Evolutionary conservation across 2,113 vertebrate genomes (phyloP).

Genomic region (Callaeas wilsoni): DNA sequence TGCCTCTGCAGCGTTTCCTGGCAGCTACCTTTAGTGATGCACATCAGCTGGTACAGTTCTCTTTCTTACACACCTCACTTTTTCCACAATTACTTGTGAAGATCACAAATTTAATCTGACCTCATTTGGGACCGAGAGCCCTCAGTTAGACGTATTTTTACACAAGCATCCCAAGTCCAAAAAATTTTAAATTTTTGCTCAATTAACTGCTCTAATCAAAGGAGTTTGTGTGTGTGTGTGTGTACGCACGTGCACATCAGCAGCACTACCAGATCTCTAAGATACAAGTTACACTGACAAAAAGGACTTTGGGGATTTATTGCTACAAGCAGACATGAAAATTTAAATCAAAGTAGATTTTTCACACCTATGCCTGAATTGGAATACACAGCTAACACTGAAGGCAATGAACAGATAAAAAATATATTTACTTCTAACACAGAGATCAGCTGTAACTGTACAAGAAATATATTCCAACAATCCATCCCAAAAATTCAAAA

Average conservation of each 20-base stretch:
- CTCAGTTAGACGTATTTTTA: background rate
- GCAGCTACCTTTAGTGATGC: background rate
- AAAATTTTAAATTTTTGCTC: background rate
- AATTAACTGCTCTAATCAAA: background rate
- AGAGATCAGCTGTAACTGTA: background rate
- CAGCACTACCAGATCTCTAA: background rate
- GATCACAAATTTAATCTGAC: background rate
- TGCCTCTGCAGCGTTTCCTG: background rate
- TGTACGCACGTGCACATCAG: accelerated
- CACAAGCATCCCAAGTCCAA: background rate
- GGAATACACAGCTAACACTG: background rate
- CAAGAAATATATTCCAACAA: background rate
- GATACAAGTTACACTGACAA: background rate
- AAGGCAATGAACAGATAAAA: background rate
- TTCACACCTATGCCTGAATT: background rate
- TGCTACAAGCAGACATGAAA: background rate
- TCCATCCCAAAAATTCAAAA: background rate
- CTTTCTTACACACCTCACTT: background rate
- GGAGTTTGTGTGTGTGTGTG: too few relatives aligned
- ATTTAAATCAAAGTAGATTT: background rate
- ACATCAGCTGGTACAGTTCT: background rate
- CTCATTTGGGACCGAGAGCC: background rate
- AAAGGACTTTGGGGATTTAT: background rate
- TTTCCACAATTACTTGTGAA: background rate
- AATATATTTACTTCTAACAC: background rate